Evolutionary conservation across 2,888 invertebrate species (phyloP).

Genomic region (Sicus ferrugineus): DNA sequence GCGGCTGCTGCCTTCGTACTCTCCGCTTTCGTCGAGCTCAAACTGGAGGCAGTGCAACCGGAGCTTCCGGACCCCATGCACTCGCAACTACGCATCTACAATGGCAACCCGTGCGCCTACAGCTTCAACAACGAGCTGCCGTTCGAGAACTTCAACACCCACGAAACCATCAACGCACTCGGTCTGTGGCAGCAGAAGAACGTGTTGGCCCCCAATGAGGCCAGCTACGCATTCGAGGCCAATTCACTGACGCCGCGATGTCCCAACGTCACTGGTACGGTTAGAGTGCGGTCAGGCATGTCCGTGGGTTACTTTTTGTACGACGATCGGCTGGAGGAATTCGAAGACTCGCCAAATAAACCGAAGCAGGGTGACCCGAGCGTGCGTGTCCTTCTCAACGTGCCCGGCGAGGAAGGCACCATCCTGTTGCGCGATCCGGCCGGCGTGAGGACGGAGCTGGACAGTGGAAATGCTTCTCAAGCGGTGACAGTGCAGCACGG

Average conservation of each 20-base stretch:
- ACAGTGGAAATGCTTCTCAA: slow-evolving; percentile 45
- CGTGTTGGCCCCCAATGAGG: slow-evolving; percentile 51
- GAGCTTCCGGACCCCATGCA: slow-evolving; percentile 68
- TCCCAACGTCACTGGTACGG: slow-evolving; percentile 41
- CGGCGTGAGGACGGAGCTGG: slow-evolving; percentile 30
- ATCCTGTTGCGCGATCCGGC: slow-evolving; percentile 43
- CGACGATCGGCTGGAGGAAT: slow-evolving; percentile 46
- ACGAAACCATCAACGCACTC: slow-evolving; percentile 51
- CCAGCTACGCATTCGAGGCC: slow-evolving; percentile 63
- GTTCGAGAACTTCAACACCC: not conserved
- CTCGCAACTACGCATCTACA: slow-evolving; percentile 76
- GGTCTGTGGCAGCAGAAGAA: slow-evolving; percentile 65
- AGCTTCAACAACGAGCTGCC: slow-evolving; percentile 55
- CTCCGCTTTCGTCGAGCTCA: slow-evolving; percentile 82
- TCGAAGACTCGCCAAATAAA: slow-evolving; percentile 55
- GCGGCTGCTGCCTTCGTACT: slow-evolving; percentile 84
- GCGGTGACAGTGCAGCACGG: slow-evolving; percentile 49
- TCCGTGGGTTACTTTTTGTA: slow-evolving; percentile 57
- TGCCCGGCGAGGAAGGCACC: slow-evolving; percentile 42
- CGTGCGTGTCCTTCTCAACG: slow-evolving; percentile 59
- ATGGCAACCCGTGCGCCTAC: slow-evolving; percentile 70
- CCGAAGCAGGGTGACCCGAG: slow-evolving; percentile 56
- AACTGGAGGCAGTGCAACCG: slow-evolving; percentile 73
- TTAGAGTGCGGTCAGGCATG: slow-evolving; percentile 50
- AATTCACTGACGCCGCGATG: slow-evolving; percentile 41